A percentile compares a stretch with the other conserved stretches of the same genome.
These are phyloP conservation scores for Centropus bengalensis DNA, from an alignment of 2,113 vertebrate genomes.

Conservation along the genomic window DNA sequence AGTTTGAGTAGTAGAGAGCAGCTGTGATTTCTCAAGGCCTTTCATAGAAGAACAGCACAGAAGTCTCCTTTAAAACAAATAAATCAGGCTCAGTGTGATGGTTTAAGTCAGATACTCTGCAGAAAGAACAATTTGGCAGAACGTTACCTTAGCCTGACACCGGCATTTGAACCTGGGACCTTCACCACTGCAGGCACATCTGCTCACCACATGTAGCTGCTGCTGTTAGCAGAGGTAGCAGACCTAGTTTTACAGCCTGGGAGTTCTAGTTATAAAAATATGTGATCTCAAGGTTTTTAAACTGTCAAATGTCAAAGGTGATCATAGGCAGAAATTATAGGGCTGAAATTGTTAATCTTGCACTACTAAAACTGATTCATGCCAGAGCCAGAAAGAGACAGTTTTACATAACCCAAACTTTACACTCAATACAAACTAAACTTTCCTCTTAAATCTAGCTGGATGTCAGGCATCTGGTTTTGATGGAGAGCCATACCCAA, in stretches of 20 bases:
- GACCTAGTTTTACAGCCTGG: neutral
- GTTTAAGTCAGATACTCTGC: neutral
- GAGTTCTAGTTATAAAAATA: constrained; percentile 48
- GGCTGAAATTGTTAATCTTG: constrained; percentile 41
- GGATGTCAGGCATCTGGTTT: constrained; percentile 48
- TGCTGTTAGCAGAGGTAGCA: constrained; percentile 18
- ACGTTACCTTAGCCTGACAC: neutral
- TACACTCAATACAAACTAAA: neutral
- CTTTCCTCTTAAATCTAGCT: constrained; percentile 45
- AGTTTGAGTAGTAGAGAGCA: neutral
- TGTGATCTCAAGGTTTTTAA: constrained; percentile 28
- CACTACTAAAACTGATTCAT: constrained; percentile 22
- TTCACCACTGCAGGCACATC: neutral
- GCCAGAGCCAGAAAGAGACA: constrained; percentile 7
- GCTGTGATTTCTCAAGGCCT: neutral
- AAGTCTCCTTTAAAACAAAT: constrained; percentile 22
- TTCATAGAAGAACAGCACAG: neutral
- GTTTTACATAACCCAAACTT: constrained; percentile 11
- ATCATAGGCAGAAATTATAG: constrained; percentile 40
- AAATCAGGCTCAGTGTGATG: neutral
- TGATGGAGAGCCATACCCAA: constrained; percentile 19
- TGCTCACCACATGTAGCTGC: constrained; percentile 23
- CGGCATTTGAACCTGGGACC: neutral
- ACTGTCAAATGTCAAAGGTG: constrained; percentile 51
- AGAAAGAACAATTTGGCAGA: neutral